Conservation (phyloP, 2,797 vertebrate species). For the Paramormyrops hopkinsi region DNA sequence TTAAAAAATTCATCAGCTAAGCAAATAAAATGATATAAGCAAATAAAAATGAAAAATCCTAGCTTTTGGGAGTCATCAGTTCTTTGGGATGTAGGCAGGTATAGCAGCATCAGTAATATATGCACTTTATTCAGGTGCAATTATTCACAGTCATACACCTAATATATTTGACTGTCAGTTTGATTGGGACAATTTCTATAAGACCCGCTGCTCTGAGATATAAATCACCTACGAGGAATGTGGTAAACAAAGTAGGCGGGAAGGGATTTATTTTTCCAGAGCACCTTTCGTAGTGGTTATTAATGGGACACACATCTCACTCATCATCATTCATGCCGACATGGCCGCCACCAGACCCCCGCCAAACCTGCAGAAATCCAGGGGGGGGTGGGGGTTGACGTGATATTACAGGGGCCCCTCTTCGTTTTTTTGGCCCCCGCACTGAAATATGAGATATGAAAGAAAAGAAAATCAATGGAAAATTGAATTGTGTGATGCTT, state of each 20-base stretch:
- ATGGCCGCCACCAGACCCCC: conserved; percentile 39
- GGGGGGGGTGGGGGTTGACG: conserved; percentile 39
- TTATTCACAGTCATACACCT: conserved; percentile 9
- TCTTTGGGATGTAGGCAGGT: not conserved
- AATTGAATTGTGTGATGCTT: not conserved
- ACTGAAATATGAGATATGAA: not conserved
- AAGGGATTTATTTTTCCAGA: conserved; percentile 17
- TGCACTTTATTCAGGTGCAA: not conserved
- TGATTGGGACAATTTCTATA: conserved; percentile 34
- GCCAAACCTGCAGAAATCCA: not conserved
- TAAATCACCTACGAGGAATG: conserved; percentile 42
- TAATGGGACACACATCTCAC: conserved; percentile 59
- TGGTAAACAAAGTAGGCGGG: conserved; percentile 50
- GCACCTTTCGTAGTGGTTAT: conserved; percentile 49
- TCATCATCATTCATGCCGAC: conserved; percentile 54
- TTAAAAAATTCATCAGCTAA: not conserved
- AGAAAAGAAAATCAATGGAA: not conserved
- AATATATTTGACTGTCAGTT: conserved; percentile 46
- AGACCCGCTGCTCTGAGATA: conserved; percentile 27
- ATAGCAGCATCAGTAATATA: conserved; percentile 36
- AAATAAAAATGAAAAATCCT: not conserved
- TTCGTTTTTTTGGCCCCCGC: not conserved
- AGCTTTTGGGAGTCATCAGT: not conserved
- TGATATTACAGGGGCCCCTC: conserved; percentile 34
- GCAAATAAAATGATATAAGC: not conserved